phyloP scores from a whole-genome alignment of 2,888 invertebrate species.

The Eumerus sabulonum region DNA sequence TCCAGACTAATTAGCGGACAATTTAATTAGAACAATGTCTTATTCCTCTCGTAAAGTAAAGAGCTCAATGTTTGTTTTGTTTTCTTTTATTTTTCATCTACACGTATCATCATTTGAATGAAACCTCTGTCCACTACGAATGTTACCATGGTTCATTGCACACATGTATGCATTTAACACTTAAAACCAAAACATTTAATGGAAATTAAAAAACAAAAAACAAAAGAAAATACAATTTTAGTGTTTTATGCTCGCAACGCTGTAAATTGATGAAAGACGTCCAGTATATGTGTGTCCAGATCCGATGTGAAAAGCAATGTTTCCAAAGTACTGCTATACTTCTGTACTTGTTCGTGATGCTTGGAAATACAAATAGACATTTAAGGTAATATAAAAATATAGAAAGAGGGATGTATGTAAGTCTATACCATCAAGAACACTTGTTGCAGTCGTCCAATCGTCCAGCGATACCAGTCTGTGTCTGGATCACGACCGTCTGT shows the following conservation, averaged over 20 bases:
- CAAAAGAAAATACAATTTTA: not conserved
- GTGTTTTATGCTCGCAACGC: conserved; percentile 83
- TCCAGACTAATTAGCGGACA: too few relatives aligned
- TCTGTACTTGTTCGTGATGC: conserved; percentile 99
- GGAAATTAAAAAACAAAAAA: conserved; percentile 16
- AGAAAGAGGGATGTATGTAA: conserved; percentile 11
- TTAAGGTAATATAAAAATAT: not conserved
- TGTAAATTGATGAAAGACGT: conserved; percentile 98
- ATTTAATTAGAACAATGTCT: too few relatives aligned
- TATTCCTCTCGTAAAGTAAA: too few relatives aligned
- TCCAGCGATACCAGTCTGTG: conserved; percentile 98
- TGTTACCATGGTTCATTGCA: too few relatives aligned
- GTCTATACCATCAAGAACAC: conserved; percentile 92
- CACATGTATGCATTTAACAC: too few relatives aligned
- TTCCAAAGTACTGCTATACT: conserved; percentile 96
- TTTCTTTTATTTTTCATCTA: too few relatives aligned
- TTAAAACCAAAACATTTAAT: conserved; percentile 1
- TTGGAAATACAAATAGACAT: conserved; percentile 80
- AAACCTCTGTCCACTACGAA: too few relatives aligned
- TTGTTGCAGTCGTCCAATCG: conserved; percentile 95
- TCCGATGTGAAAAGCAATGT: conserved; percentile 97
- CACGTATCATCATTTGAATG: too few relatives aligned
- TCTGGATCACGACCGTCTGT: conserved; percentile 95
- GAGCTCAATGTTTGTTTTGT: too few relatives aligned
- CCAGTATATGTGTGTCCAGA: conserved; percentile 95